phyloP scores from a whole-genome alignment of 2,113 vertebrate species.

The Ammodramus savannarum region DNA sequence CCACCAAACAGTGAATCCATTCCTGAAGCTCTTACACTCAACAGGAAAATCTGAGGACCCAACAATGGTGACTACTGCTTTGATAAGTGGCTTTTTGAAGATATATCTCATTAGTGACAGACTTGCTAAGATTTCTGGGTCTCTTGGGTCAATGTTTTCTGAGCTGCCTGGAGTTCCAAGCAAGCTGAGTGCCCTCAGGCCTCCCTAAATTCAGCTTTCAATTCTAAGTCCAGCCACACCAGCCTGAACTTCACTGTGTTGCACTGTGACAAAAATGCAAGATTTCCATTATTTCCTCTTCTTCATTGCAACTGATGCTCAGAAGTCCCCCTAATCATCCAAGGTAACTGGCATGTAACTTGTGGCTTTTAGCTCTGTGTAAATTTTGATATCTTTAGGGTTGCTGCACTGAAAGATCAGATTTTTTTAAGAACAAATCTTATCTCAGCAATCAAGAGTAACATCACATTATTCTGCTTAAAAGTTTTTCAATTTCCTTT shows the following conservation, averaged over 20 bases:
- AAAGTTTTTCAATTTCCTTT: neutral
- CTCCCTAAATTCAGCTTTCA: neutral
- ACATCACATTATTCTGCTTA: neutral
- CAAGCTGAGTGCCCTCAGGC: neutral
- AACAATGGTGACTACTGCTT: neutral
- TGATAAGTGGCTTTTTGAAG: neutral
- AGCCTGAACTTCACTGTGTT: neutral
- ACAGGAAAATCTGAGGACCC: neutral
- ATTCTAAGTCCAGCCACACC: neutral
- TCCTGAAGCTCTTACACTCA: neutral
- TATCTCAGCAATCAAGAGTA: neutral
- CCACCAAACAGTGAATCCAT: neutral
- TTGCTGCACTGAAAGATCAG: neutral
- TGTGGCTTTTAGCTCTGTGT: neutral
- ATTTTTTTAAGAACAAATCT: neutral
- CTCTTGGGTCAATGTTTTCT: neutral
- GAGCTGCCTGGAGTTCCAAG: neutral
- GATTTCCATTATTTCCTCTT: neutral
- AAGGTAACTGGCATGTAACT: neutral
- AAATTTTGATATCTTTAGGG: neutral
- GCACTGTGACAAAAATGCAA: neutral
- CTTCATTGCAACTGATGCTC: neutral
- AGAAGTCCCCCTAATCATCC: neutral
- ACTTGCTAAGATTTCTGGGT: neutral
- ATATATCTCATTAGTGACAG: fast-evolving